Evolutionary conservation across 1,140 invertebrate species (phyloP).

Genomic region (Piezodorus guildinii): DNA sequence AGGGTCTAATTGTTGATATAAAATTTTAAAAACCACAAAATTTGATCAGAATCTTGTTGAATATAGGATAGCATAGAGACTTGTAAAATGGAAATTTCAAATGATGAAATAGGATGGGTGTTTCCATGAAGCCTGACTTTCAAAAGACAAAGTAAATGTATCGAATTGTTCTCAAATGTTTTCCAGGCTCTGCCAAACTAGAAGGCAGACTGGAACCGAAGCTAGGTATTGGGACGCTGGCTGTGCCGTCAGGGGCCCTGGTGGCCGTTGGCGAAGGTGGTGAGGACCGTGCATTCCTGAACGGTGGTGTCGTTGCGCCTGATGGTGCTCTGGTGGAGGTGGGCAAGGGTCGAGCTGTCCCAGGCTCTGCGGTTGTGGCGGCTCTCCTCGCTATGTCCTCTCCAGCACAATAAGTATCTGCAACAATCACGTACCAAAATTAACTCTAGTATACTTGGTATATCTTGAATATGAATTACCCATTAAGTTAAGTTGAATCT

Average conservation of each 20-base stretch:
- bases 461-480: conserved; percentile 25
- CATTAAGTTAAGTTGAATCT: neutral
- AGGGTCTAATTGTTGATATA: too few species aligned
- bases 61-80: too few species aligned
- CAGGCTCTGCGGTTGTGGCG: neutral
- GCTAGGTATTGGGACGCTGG: too few species aligned
- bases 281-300: conserved; percentile 10
- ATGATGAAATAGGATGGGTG: too few species aligned
- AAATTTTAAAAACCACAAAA: too few species aligned
- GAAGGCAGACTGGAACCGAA: too few species aligned
- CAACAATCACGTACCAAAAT: conserved; percentile 34
- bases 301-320: neutral
- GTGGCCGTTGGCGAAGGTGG: conserved; percentile 5
- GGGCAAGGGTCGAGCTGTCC: conserved; percentile 8
- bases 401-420: conserved; percentile 65
- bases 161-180: too few species aligned
- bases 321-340: conserved; percentile 8
- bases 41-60: too few species aligned
- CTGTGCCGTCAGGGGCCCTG: neutral
- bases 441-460: conserved; percentile 31
- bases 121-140: too few species aligned
- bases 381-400: neutral
- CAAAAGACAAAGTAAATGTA: too few species aligned
- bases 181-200: too few species aligned
- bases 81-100: too few species aligned